Base-by-base conservation (phyloP, 2,888 invertebrate species). In the Rhynchonema sp. region DNA sequence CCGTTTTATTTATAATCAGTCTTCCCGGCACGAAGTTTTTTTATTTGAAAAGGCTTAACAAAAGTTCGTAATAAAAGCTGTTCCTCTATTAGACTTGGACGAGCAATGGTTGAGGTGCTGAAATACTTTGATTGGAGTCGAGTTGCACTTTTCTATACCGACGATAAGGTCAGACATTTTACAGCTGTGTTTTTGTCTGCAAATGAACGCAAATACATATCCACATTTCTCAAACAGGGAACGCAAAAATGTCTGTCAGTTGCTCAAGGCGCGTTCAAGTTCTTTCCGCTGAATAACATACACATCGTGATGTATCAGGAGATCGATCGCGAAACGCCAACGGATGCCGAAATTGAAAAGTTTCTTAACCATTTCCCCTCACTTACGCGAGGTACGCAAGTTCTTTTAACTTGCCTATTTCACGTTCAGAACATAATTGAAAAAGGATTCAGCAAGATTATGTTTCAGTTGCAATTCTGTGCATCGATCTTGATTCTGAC, bases 61-160 rank as follows among this genome's bases (percentile, higher is more conserved):
- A 38, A 17, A 38, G 6, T 38, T 6, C 6, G 6, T 6, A 38
- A 38, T 38, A 38, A 38, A 38, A 38, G 38, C 17, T 38, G 6
- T 38, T 38, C n/a, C n/a, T n/a, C n/a, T 38, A 13, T 6, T 38
- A 38, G 66, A 6, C 60, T 67, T 1, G 66, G 66, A 2, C 62
- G 63, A 30, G 66, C 66, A 2, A 58, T 67, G 26, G 61, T 60
- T 26, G 64, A 64, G 55, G 58, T 66, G 6, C 64, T 67, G 64
- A 49, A 49, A n/a, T 64, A 64, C 28, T 65, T 65, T 46, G 64
- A 56, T 9, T 67, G 66, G 66, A 62, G 61, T 13, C 64, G 65
- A 20, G 65, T 67, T 23, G 66, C 66, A 20, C 62, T 66, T 22
- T 61, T 67, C 46, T 67, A 64, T 56, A 59, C 63, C 2, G 64